Percentiles rank a stretch among this genome's conserved stretches.
phyloP scores from a whole-genome alignment of 2,888 invertebrate genomes.

The Caenorhabditis panamensis region DNA sequence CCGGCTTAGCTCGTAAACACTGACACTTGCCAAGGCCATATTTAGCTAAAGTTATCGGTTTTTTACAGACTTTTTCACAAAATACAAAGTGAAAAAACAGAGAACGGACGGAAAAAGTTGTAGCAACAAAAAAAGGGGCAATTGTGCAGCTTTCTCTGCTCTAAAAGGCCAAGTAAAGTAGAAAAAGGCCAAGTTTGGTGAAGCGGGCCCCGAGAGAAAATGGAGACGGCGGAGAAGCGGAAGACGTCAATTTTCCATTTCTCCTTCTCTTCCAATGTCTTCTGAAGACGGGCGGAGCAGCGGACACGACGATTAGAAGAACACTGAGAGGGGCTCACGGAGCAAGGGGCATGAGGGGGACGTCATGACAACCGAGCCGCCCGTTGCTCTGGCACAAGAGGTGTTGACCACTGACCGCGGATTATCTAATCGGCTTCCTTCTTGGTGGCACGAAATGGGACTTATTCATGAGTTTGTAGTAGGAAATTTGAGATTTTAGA shows the following conservation, averaged over 20 bases:
- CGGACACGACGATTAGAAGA: slow-evolving; percentile 1
- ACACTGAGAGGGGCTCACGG: slow-evolving; percentile 1
- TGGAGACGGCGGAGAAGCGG: slow-evolving; percentile 6
- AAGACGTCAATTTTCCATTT: slow-evolving; percentile 50
- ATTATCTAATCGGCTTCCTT: neutral
- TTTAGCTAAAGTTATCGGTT: too few species aligned
- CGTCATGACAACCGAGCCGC: slow-evolving; percentile 1
- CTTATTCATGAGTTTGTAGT: neutral
- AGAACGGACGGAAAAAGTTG: neutral
- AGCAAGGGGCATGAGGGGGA: neutral
- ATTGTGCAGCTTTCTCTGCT: neutral
- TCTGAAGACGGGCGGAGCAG: neutral
- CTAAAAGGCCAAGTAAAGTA: neutral
- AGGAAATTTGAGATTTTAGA: neutral
- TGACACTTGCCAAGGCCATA: slow-evolving; percentile 35
- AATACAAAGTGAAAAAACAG: neutral
- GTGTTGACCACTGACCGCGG: neutral
- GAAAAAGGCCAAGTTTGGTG: neutral
- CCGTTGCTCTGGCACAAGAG: neutral
- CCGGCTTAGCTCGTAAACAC: slow-evolving; percentile 47
- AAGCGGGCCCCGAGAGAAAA: too few species aligned
- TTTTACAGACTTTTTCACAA: too few species aligned
- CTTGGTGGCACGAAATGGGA: neutral
- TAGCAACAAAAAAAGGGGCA: neutral
- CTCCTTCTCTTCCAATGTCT: too few species aligned